phyloP scores from a whole-genome alignment of 2,113 vertebrate genomes.

The Poecilia latipinna region DNA sequence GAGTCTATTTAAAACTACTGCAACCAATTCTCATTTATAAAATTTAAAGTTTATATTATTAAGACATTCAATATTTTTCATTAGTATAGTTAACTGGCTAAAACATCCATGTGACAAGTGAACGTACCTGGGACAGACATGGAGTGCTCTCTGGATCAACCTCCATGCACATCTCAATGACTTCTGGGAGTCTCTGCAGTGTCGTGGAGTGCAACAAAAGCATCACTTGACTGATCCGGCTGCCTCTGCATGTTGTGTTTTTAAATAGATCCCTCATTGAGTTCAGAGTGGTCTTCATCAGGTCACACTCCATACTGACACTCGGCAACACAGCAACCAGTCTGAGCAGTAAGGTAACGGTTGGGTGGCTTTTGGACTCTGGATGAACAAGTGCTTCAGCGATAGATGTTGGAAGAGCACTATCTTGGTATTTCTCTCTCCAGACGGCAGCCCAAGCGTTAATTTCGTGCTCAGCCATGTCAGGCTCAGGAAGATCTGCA shows the following conservation, averaged over 20 bases:
- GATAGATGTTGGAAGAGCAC: conserved; percentile 89
- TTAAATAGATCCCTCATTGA: conserved; percentile 86
- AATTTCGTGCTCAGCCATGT: conserved; percentile 88
- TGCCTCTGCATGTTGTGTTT: conserved; percentile 84
- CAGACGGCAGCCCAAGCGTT: conserved; percentile 92
- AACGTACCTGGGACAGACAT: conserved; percentile 72
- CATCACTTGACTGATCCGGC: conserved; percentile 85
- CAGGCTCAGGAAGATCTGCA: conserved; percentile 88
- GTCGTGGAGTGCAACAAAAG: conserved; percentile 89
- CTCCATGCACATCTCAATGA: conserved; percentile 89
- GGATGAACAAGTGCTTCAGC: conserved; percentile 90
- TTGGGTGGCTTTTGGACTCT: conserved; percentile 90
- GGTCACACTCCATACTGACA: conserved; percentile 91
- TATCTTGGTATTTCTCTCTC: conserved; percentile 92
- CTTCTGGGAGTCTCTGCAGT: conserved; percentile 88
- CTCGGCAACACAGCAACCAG: conserved; percentile 90
- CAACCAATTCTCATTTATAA: too few species aligned
- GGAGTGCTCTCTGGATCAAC: conserved; percentile 82
- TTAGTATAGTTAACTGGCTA: too few species aligned
- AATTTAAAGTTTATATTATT: too few species aligned
- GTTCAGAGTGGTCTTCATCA: conserved; percentile 87
- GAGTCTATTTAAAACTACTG: too few species aligned
- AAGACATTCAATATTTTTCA: too few species aligned
- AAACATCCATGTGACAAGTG: not conserved
- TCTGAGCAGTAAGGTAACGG: conserved; percentile 88